A percentile compares a stretch with the other conserved stretches of the same genome.
Conservation (phyloP, 2,113 vertebrate genomes). For the Hippocampus comes region DNA sequence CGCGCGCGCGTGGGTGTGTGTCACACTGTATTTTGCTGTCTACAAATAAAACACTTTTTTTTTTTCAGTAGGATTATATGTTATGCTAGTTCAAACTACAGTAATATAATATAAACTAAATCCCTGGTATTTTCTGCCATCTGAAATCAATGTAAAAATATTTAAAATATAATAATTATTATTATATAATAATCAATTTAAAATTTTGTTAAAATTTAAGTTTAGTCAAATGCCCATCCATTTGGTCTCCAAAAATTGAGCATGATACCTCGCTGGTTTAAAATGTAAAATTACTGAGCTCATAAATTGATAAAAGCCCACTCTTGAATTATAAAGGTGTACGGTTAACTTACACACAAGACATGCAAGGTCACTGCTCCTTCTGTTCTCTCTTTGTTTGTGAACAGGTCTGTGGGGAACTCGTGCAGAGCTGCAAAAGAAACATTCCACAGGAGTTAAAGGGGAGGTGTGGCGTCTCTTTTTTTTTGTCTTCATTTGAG, state of each 20-base stretch:
- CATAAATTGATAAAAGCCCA: not conserved
- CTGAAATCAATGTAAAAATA: not conserved
- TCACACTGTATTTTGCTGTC: too few species aligned
- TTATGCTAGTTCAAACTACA: too few species aligned
- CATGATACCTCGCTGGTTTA: not conserved
- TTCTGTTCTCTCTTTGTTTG: conserved; percentile 78
- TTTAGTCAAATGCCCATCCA: not conserved
- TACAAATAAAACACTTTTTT: too few species aligned
- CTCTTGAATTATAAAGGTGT: not conserved
- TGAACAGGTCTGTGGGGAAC: conserved; percentile 89
- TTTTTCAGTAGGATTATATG: too few species aligned
- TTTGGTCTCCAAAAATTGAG: not conserved
- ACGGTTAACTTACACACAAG: conserved; percentile 83
- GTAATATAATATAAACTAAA: too few species aligned
- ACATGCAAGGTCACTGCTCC: conserved; percentile 88
- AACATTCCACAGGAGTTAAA: conserved; percentile 21
- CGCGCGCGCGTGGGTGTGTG: too few species aligned
- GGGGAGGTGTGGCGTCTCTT: too few species aligned
- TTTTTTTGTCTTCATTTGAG: not conserved
- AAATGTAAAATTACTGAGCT: not conserved
- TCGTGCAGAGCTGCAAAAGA: conserved; percentile 83
- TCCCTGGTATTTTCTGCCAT: not conserved
- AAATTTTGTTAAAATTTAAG: not conserved
- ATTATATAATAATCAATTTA: too few species aligned
- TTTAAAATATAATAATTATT: not conserved